A percentile compares a stretch with the other conserved stretches of the same genome.
Evolutionary conservation across 2,113 vertebrate genomes (phyloP).

Genomic region (Vombatus ursinus): DNA sequence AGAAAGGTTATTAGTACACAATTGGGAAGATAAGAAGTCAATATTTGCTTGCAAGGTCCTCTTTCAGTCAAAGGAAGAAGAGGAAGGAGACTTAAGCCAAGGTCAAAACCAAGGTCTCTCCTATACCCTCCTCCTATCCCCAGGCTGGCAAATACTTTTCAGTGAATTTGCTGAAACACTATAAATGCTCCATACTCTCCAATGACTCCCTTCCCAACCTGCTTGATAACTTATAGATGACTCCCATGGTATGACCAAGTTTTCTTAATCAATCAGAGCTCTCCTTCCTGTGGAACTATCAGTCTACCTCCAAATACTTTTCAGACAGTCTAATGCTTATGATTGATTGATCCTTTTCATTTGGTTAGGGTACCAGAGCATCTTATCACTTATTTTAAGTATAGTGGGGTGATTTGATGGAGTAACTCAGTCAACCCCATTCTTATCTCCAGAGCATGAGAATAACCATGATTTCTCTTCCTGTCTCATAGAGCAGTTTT

Average conservation of each 20-base stretch:
- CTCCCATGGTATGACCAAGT: neutral
- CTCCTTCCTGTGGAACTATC: neutral
- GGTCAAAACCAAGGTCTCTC: neutral
- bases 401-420: neutral
- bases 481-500: neutral
- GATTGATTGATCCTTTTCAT: neutral
- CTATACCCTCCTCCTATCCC: neutral
- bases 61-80: neutral
- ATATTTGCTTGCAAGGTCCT: neutral
- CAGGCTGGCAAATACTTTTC: neutral
- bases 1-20: neutral
- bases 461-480: neutral
- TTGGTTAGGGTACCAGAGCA: neutral
- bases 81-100: neutral
- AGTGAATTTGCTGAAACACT: neutral
- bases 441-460: neutral
- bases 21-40: neutral
- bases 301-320: neutral
- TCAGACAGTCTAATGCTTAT: neutral
- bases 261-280: neutral
- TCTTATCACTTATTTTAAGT: neutral
- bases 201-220: neutral
- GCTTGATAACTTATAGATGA: neutral
- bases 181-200: neutral
- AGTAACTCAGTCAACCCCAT: neutral